Base-by-base conservation (phyloP, 1,140 invertebrate genomes). In the Plectrocnemia conspersa region DNA sequence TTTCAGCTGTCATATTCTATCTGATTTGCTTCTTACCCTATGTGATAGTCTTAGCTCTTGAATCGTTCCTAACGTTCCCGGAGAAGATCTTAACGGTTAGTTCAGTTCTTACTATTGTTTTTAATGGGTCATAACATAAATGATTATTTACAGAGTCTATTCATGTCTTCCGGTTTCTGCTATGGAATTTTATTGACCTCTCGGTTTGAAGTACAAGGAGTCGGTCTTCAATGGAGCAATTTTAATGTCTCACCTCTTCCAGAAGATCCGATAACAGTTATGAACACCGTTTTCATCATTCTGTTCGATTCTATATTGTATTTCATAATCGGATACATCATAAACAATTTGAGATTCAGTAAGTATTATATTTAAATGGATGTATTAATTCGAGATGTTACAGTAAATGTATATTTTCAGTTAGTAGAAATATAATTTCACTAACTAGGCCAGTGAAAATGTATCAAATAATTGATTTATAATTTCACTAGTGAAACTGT, bases 21-120 rank as follows among this genome's bases (percentile, higher is more conserved):
- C 71, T 84, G 25, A 68, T 81, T 21, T 77, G 77, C 16, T 81
- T 80, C 58, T 80, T 83, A 73, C 82, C 82, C 0, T 82, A 80
- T 55, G 73, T 83, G 18, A 76, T 84, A 45, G 78, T 84, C 18
- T 74, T 84, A 52, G 76, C 82, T 1, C 75, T 82, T 64, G 82
- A 83, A 64, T 74, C 79, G 1, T 71, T 75, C 11, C 65, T 84
- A 36, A 71, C 67, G 52, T 65, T 76, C 7, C 64, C 72, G 0
- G 67, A 76, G 56, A 82, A 78, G 62, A 61, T 82, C 27, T 56
- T 82, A 22, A 75, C 82, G 27, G 79, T 82, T 59, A 77, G 76
- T 76, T 35, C 4, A 19, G 16, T 41, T 13, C 11, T 41, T 41
- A 6, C 22, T 10, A 5, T 13, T 41, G 15, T 19, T 13, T 38